phyloP scores from a whole-genome alignment of 1,140 invertebrate genomes.

The Eueides isabella region DNA sequence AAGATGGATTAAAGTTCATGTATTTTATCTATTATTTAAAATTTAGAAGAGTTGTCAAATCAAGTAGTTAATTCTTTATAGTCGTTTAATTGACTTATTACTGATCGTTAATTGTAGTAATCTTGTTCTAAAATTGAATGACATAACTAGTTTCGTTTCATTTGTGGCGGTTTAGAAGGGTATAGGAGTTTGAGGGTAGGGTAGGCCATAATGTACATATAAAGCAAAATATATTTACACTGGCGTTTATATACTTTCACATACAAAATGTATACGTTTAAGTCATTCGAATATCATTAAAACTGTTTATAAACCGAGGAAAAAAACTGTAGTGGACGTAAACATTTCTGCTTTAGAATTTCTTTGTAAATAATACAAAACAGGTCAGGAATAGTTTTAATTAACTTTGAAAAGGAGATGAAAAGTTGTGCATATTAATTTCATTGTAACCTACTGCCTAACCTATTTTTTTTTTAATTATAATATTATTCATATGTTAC shows the following conservation, averaged over 20 bases:
- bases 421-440: conserved; percentile 9
- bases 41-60: too few species aligned
- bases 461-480: not conserved
- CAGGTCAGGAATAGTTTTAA: conserved; percentile 14
- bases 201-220: not conserved
- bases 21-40: too few species aligned
- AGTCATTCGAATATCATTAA: conserved; percentile 10
- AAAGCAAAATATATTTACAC: not conserved
- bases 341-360: conserved; percentile 11
- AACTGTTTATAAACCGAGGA: conserved; percentile 7
- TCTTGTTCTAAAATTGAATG: too few species aligned
- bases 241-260: not conserved
- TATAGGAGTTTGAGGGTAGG: too few species aligned
- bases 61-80: too few species aligned
- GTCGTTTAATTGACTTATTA: too few species aligned
- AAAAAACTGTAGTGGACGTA: conserved; percentile 14
- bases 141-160: too few species aligned
- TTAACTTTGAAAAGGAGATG: conserved; percentile 14
- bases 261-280: conserved; percentile 5
- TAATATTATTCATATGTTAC: conserved; percentile 10
- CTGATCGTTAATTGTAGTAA: too few species aligned
- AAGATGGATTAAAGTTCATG: too few species aligned
- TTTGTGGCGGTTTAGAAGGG: too few species aligned
- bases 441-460: conserved; percentile 13
- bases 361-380: conserved; percentile 15